Conservation (phyloP, 2,113 vertebrate species). For the Myodes glareolus region DNA sequence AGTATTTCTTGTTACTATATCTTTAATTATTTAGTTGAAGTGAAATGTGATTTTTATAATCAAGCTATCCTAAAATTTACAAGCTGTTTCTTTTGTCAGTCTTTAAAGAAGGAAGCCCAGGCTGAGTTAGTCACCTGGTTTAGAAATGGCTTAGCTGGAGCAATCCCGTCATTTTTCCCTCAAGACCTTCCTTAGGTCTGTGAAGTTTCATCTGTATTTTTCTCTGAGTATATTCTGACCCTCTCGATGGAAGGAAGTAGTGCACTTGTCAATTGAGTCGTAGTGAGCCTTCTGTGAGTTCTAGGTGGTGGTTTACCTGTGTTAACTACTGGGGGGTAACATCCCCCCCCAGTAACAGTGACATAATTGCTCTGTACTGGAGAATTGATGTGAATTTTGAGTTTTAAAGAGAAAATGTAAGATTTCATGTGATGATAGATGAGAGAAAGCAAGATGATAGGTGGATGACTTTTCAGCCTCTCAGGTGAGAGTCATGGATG, state of each 20-base stretch:
- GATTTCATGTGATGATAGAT: neutral
- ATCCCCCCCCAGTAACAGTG: neutral
- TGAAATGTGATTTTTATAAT: neutral
- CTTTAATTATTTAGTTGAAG: neutral
- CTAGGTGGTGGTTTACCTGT: neutral
- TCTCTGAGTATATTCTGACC: neutral
- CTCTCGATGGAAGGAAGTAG: neutral
- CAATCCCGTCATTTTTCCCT: neutral
- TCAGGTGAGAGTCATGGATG: neutral
- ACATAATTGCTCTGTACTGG: neutral
- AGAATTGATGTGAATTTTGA: neutral
- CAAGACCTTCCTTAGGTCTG: neutral
- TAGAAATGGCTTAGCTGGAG: neutral
- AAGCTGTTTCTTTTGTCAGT: neutral
- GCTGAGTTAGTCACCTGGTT: neutral
- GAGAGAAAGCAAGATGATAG: neutral
- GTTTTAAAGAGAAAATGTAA: neutral
- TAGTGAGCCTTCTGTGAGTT: neutral
- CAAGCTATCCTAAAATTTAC: neutral
- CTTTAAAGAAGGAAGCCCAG: neutral
- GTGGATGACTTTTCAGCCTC: neutral
- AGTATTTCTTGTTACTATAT: neutral
- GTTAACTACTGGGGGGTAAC: neutral
- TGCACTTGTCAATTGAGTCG: neutral
- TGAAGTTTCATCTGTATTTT: neutral